Evolutionary conservation across 1,140 invertebrate genomes (phyloP).

Genomic region (Bombus soroeensis): DNA sequence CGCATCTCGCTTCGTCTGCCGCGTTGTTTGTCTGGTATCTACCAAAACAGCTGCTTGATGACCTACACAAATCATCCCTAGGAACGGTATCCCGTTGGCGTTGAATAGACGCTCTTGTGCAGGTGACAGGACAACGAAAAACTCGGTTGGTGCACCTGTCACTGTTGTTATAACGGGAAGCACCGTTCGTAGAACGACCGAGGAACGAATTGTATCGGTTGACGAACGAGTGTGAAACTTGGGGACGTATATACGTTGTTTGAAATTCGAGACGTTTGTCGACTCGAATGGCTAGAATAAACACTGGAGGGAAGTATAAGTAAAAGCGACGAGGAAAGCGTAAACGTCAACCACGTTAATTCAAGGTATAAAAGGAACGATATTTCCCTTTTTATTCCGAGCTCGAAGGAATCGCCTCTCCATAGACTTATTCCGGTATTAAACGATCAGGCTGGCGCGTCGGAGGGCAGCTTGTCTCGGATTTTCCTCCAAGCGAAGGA

Average conservation of each 20-base stretch:
- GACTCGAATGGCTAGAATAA: background rate
- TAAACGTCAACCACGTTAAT: background rate
- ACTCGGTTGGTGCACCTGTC: constrained; percentile 38
- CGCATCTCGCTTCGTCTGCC: too few species aligned
- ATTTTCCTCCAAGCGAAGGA: background rate
- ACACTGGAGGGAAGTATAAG: too few species aligned
- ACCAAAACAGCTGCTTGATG: constrained; percentile 52
- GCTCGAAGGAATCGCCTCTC: background rate
- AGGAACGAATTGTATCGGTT: background rate
- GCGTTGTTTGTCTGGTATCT: constrained; percentile 15
- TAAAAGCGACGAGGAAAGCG: background rate
- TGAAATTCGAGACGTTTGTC: background rate
- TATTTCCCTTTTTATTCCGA: background rate
- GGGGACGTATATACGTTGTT: too few species aligned
- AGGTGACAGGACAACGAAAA: constrained; percentile 54
- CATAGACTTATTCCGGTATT: constrained; percentile 6
- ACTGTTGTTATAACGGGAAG: background rate
- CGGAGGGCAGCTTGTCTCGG: background rate
- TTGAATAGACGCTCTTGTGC: constrained; percentile 17
- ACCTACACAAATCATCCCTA: constrained; percentile 53
- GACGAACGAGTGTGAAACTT: too few species aligned
- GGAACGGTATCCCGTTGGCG: constrained; percentile 30
- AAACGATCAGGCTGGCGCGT: constrained; percentile 4
- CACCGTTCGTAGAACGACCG: constrained; percentile 12
- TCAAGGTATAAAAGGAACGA: background rate